Evolutionary conservation across 2,113 vertebrate genomes (phyloP).

Genomic region (Phrynocephalus versicolor): DNA sequence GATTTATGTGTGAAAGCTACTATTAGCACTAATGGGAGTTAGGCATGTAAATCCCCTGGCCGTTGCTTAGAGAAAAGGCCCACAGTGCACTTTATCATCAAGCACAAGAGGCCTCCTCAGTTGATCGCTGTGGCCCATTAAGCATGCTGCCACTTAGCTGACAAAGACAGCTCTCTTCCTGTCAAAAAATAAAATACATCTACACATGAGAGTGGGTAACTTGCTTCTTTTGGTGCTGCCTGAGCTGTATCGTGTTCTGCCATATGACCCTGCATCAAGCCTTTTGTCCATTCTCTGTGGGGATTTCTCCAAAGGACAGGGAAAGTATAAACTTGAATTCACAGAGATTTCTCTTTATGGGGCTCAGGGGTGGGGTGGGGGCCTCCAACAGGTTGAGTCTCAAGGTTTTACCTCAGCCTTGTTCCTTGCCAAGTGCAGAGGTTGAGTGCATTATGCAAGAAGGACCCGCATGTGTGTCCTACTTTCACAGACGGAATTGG

Average conservation of each 20-base stretch:
- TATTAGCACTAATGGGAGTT: constrained; percentile 26
- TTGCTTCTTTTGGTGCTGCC: constrained; percentile 11
- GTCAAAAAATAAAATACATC: not conserved
- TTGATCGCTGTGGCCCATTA: constrained; percentile 33
- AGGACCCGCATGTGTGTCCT: not conserved
- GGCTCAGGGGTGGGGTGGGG: not conserved
- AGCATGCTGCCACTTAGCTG: constrained; percentile 22
- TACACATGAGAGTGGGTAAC: not conserved
- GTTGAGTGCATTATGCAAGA: not conserved
- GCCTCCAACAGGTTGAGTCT: not conserved
- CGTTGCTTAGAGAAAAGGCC: constrained; percentile 32
- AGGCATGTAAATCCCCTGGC: constrained; percentile 2
- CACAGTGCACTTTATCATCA: constrained; percentile 12
- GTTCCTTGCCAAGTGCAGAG: not conserved
- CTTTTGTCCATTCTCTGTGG: not conserved
- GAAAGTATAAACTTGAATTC: no score
- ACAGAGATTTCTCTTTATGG: not conserved
- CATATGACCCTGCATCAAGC: not conserved
- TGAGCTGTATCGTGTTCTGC: not conserved
- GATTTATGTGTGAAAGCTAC: constrained; percentile 36
- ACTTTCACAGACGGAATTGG: not conserved
- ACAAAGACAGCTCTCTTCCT: not conserved
- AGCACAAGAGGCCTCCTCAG: constrained; percentile 16
- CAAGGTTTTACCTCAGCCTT: not conserved
- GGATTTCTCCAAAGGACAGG: not conserved